Evolutionary conservation across 2,113 vertebrate genomes (phyloP).

Genomic region (Dipodomys ordii): DNA sequence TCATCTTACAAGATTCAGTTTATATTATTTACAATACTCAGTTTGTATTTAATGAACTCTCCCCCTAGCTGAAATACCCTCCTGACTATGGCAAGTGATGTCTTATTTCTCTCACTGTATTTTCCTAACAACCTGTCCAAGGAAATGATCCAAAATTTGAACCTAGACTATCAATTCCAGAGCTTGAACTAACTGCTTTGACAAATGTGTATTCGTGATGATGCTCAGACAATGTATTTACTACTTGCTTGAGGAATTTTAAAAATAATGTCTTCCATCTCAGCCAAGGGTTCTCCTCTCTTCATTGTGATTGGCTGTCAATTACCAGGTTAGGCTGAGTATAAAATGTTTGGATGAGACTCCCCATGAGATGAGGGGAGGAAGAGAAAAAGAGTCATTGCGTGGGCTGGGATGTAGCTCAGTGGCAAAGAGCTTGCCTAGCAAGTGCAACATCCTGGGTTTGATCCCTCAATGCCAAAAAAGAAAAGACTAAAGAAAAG

Average conservation of each 20-base stretch:
- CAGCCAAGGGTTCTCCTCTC: not conserved
- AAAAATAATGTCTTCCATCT: not conserved
- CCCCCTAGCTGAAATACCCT: not conserved
- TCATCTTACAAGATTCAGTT: not conserved
- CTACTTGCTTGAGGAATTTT: not conserved
- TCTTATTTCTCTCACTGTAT: not conserved
- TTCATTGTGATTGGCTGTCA: not conserved
- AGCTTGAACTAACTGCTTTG: not conserved
- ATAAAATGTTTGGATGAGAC: not conserved
- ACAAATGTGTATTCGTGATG: not conserved
- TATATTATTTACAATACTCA: not conserved
- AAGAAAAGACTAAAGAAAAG: not conserved
- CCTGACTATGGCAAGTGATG: not conserved
- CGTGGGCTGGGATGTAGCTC: not conserved
- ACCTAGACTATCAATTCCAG: not conserved
- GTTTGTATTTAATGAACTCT: not conserved
- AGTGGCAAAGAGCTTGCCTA: too few species aligned
- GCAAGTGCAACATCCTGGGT: too few species aligned
- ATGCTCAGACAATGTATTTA: not conserved
- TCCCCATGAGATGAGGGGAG: not conserved
- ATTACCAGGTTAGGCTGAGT: not conserved
- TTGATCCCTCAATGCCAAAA: too few species aligned
- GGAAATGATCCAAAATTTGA: not conserved
- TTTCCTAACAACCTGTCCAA: not conserved
- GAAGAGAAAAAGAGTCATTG: not conserved